Evolutionary conservation across 2,797 vertebrate species (phyloP).

Genomic region (Enoplosus armatus): DNA sequence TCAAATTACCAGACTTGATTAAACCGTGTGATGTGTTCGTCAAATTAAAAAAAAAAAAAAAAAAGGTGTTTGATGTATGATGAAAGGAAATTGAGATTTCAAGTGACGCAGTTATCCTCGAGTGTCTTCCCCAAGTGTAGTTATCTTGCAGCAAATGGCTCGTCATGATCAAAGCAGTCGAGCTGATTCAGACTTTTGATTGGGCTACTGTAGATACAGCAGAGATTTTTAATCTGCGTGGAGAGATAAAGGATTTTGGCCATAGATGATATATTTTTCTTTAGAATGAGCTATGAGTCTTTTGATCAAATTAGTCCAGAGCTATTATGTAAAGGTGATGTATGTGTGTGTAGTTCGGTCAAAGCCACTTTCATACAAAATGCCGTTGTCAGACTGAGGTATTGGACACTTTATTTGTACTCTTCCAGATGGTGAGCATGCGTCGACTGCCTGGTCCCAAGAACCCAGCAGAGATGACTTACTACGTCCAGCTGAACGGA

Average conservation of each 20-base stretch:
- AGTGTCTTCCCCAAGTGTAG: slow-evolving; percentile 53
- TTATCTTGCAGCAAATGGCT: slow-evolving; percentile 54
- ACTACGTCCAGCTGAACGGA: slow-evolving; percentile 93
- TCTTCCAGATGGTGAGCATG: slow-evolving; percentile 94
- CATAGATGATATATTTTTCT: neutral
- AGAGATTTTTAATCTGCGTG: slow-evolving; percentile 14
- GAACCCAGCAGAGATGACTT: slow-evolving; percentile 95
- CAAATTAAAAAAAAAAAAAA: slow-evolving; percentile 52
- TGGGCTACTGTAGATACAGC: slow-evolving; percentile 12
- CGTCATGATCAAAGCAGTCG: slow-evolving; percentile 54
- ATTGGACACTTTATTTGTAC: neutral
- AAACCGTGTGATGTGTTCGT: slow-evolving; percentile 58
- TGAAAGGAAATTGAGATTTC: slow-evolving; percentile 68
- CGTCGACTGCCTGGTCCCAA: slow-evolving; percentile 93
- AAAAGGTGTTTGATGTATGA: slow-evolving; percentile 69
- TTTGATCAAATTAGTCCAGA: no score
- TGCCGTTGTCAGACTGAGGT: neutral
- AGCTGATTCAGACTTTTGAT: slow-evolving; percentile 41
- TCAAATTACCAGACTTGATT: slow-evolving; percentile 70
- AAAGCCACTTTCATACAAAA: neutral
- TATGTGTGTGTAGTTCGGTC: neutral
- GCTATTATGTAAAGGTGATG: neutral
- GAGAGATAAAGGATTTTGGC: slow-evolving; percentile 27
- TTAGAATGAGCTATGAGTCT: neutral
- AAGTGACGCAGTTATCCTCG: slow-evolving; percentile 60